Base-by-base conservation (phyloP, 2,888 invertebrate genomes). In the Latrodectus elegans region DNA sequence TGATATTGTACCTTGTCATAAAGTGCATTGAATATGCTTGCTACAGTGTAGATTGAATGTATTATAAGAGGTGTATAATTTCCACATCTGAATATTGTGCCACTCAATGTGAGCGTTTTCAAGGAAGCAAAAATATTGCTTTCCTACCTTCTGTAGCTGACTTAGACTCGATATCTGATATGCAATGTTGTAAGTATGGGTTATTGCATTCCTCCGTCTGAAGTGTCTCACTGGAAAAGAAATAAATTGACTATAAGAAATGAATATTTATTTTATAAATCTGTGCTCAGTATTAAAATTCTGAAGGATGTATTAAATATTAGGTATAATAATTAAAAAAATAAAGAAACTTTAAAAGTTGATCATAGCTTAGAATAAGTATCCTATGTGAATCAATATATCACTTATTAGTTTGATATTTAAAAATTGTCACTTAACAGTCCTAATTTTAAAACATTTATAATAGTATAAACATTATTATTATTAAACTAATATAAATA, bases 181-280 rank as follows among this genome's bases (percentile, higher is more conserved):
- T 88, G 87, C 87, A 88, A 65, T 88, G 87, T 88, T 88, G 87
- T 88, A 88, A 78, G 82, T 72, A 78, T 88, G 78, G 82, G 87
- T 88, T 88, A 77, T 82, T 88, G 87, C 87, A 88, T 88, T 83
- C 82, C 22, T 22, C 22, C 87, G 82, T 83, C 87, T 88, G 82
- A 78, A 82, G 82, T 78, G 87, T 88, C 67, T 79, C 82, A 73
- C 86, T 86, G 80, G 55, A 76, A 86, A 53, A 64, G 52, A 86
- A 84, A 85, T 79, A 82, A 84, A 84, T 76, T 70, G 80, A 81
- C 73, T 81, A 81, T 67, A 81, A 72, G 67, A 74, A 38, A 51
- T 78, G 64, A 72, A 80, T 80, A 70, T 38, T 26, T 68, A 17
- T 22, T 68, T 68, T 68, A 22, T 68, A 68, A 17, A 22, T 12